phyloP scores from a whole-genome alignment of 1,140 invertebrate species.

The Tetraneura akinire region DNA sequence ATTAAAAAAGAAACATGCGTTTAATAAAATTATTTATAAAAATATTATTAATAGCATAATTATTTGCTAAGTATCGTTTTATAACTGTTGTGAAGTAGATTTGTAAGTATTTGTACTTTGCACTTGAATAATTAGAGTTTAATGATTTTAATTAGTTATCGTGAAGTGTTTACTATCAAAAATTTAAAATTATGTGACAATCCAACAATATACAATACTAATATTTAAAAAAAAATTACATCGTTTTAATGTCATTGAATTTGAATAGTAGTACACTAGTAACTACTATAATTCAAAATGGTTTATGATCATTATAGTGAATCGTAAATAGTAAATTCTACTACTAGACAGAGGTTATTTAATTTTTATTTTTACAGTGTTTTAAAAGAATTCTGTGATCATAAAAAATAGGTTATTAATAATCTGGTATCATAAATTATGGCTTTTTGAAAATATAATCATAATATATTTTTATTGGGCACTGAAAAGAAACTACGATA shows the following conservation, averaged over 20 bases:
- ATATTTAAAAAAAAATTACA: slow-evolving; percentile 32
- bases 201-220: slow-evolving; percentile 5
- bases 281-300: neutral
- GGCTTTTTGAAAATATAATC: slow-evolving; percentile 35
- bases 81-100: neutral
- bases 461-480: slow-evolving; percentile 32
- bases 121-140: slow-evolving; percentile 13
- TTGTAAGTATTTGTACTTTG: slow-evolving; percentile 11
- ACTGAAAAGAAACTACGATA: slow-evolving; percentile 45
- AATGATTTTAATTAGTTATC: slow-evolving; percentile 30
- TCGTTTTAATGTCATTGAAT: slow-evolving; percentile 36
- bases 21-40: neutral
- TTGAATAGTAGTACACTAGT: neutral
- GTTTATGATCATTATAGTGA: slow-evolving; percentile 23
- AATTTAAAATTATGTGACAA: slow-evolving; percentile 28
- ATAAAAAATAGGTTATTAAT: slow-evolving; percentile 41
- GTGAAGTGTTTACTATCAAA: slow-evolving; percentile 8
- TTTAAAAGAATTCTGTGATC: neutral
- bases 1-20: neutral
- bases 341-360: slow-evolving; percentile 24
- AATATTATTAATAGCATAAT: slow-evolving; percentile 23
- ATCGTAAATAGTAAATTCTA: slow-evolving; percentile 42
- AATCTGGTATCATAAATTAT: slow-evolving; percentile 25
- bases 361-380: slow-evolving; percentile 2
- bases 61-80: neutral